Percentiles rank a stretch among this genome's conserved stretches.
phyloP scores from a whole-genome alignment of 2,797 vertebrate genomes.

The Meriones psammophilus region DNA sequence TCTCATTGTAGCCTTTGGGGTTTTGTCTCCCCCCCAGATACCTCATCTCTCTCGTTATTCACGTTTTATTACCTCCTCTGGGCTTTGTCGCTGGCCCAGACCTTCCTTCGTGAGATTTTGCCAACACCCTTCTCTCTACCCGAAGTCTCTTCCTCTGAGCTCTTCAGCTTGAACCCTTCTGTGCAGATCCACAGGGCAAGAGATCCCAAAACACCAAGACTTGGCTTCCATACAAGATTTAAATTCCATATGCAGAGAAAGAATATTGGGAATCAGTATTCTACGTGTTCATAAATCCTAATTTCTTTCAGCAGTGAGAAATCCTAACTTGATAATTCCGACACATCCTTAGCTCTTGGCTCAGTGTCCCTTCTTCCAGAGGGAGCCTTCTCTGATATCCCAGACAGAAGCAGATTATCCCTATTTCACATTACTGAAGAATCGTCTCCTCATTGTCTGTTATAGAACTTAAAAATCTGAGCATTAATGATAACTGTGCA shows the following conservation, averaged over 20 bases:
- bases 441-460: neutral
- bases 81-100: neutral
- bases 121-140: neutral
- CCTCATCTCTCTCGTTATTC: neutral
- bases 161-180: neutral
- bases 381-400: neutral
- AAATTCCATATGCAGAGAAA: neutral
- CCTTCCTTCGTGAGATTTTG: neutral
- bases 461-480: neutral
- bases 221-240: neutral
- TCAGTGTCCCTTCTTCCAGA: neutral
- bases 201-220: neutral
- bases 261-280: neutral
- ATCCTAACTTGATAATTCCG: neutral
- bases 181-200: neutral
- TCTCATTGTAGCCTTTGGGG: neutral
- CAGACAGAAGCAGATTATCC: neutral
- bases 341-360: neutral
- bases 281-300: neutral
- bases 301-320: neutral
- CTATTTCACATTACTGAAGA: neutral
- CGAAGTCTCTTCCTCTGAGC: neutral
- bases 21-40: neutral
- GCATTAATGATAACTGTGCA: neutral
- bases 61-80: neutral